Evolutionary conservation across 2,797 vertebrate species (phyloP).

Genomic region (Brotogeris chrysoptera): DNA sequence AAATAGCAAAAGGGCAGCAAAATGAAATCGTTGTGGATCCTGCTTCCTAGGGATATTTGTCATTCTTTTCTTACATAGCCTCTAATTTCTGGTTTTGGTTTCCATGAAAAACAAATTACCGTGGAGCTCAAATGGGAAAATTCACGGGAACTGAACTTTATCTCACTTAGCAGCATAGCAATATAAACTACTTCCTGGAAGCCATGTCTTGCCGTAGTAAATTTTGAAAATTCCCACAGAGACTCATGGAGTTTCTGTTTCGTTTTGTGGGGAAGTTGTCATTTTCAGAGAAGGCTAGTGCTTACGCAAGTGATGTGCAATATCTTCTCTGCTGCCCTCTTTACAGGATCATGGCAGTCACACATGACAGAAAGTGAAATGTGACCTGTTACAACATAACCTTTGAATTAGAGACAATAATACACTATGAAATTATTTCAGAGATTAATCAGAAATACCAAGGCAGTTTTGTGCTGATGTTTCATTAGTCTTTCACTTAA

Average conservation of each 20-base stretch:
- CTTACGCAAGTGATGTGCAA: not conserved
- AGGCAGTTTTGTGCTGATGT: not conserved
- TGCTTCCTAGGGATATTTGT: not conserved
- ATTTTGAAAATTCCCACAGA: not conserved
- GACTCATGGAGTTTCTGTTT: not conserved
- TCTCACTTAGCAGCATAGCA: not conserved
- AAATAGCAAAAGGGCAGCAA: slow-evolving; percentile 1
- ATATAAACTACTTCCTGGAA: not conserved
- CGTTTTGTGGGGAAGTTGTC: not conserved
- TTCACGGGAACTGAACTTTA: not conserved
- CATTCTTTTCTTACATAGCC: not conserved
- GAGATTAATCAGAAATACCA: not conserved
- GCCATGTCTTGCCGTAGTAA: not conserved
- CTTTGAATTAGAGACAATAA: not conserved
- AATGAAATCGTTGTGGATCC: not conserved
- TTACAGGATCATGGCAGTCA: not conserved
- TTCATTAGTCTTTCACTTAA: slow-evolving; percentile 1
- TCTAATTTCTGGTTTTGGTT: not conserved
- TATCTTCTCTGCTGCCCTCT: not conserved
- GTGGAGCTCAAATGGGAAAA: not conserved
- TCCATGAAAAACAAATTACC: not conserved
- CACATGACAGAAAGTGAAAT: not conserved
- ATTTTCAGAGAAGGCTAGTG: not conserved
- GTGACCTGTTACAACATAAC: not conserved
- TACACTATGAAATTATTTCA: not conserved